Percentiles rank a stretch among this genome's conserved stretches.
phyloP scores from a whole-genome alignment of 2,113 vertebrate genomes.

The Pandion haliaetus region DNA sequence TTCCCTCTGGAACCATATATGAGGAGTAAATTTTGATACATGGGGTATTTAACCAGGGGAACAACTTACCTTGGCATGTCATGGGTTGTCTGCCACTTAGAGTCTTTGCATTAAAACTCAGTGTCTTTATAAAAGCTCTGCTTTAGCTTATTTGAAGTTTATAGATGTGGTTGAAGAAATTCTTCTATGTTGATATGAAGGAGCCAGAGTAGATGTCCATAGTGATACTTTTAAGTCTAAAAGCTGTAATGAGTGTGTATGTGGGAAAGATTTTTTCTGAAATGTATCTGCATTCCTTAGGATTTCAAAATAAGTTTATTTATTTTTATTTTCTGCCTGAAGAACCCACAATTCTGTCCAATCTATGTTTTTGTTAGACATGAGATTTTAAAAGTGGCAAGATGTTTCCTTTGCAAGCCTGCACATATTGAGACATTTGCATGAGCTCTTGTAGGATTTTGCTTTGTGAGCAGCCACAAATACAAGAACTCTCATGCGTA shows the following conservation, averaged over 20 bases:
- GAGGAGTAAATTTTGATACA: neutral
- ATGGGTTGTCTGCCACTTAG: neutral
- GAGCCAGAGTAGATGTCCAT: neutral
- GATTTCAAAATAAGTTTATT: neutral
- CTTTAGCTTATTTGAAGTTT: neutral
- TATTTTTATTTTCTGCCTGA: neutral
- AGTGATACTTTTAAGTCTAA: neutral
- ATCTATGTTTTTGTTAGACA: neutral
- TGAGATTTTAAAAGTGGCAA: neutral
- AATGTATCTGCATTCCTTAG: neutral
- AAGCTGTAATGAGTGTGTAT: neutral
- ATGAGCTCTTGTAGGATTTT: neutral
- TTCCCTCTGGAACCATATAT: neutral
- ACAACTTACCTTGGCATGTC: neutral
- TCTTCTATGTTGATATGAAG: neutral
- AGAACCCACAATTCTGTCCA: neutral
- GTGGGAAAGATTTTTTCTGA: neutral
- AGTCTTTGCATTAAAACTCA: neutral
- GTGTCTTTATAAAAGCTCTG: neutral
- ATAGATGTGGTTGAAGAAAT: neutral
- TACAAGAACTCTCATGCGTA: neutral
- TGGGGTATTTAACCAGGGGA: neutral
- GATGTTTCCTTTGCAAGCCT: neutral
- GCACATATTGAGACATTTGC: accelerated
- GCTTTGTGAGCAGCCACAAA: neutral